A percentile compares a stretch with the other conserved stretches of the same genome.
phyloP scores from a whole-genome alignment of 2,113 vertebrate species.

The Amazona guildingii region DNA sequence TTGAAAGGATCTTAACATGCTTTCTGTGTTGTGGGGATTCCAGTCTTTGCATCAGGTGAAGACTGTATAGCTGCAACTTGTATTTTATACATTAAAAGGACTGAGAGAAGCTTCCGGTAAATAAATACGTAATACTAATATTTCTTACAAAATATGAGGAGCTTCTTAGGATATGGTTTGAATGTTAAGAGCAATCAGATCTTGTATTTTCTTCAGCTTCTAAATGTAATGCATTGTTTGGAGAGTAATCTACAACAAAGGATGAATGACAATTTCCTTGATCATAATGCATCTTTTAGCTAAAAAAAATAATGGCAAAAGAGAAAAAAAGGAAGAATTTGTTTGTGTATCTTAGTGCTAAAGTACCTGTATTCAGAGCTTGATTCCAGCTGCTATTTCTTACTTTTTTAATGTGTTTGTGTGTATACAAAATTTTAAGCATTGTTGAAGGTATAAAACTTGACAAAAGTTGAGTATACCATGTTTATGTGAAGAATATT shows the following conservation, averaged over 20 bases:
- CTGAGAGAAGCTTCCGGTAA: not conserved
- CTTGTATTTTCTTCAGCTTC: not conserved
- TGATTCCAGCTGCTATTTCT: not conserved
- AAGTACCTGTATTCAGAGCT: not conserved
- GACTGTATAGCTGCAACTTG: not conserved
- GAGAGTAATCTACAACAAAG: not conserved
- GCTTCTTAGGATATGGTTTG: not conserved
- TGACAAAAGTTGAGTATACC: not conserved
- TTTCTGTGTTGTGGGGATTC: not conserved
- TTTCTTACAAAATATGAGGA: not conserved
- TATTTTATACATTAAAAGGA: not conserved
- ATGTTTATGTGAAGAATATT: not conserved
- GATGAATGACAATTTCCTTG: not conserved
- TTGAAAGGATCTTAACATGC: not conserved
- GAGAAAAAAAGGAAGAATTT: not conserved
- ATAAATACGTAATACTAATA: not conserved
- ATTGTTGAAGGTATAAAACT: not conserved
- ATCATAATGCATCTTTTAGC: not conserved
- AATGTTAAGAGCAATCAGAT: not conserved
- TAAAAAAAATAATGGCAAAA: not conserved
- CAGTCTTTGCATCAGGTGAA: not conserved
- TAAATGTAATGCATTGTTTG: not conserved
- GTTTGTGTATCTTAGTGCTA: not conserved
- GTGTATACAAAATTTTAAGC: not conserved
- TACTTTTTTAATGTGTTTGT: no score